These are phyloP conservation scores for Scortum barcoo DNA, from an alignment of 2,113 vertebrate species.

Conservation along the genomic window DNA sequence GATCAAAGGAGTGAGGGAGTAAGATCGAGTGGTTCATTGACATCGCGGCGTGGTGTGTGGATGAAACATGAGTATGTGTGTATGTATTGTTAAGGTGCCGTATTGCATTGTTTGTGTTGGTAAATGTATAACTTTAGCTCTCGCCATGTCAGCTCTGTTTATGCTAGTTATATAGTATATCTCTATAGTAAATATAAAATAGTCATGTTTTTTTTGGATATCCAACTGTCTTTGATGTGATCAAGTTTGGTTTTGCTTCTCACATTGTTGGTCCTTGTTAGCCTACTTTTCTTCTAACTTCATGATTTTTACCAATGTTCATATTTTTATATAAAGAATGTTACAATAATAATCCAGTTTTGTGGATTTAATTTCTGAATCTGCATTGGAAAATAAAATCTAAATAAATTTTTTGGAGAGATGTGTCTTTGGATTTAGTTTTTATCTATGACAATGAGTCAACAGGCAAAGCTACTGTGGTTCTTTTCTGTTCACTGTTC, in stretches of 20 bases:
- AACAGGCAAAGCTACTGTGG: neutral
- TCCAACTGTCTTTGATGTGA: slow-evolving; percentile 29
- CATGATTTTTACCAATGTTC: slow-evolving; percentile 41
- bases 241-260: slow-evolving; percentile 18
- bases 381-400: slow-evolving; percentile 51
- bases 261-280: slow-evolving; percentile 27
- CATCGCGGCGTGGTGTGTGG: no score
- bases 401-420: neutral
- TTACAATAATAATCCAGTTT: slow-evolving; percentile 21
- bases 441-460: neutral
- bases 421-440: neutral
- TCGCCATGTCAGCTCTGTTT: no score
- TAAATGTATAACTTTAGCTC: no score
- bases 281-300: neutral
- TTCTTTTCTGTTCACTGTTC: neutral
- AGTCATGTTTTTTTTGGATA: slow-evolving; percentile 1
- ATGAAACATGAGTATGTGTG: no score
- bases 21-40: no score
- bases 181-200: slow-evolving; percentile 10
- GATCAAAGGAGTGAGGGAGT: no score
- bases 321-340: slow-evolving; percentile 54
- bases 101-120: no score
- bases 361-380: slow-evolving; percentile 10
- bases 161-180: no score
- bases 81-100: no score